Evolutionary conservation across 2,888 invertebrate species (phyloP).

Genomic region (Koerneria pararmatus): DNA sequence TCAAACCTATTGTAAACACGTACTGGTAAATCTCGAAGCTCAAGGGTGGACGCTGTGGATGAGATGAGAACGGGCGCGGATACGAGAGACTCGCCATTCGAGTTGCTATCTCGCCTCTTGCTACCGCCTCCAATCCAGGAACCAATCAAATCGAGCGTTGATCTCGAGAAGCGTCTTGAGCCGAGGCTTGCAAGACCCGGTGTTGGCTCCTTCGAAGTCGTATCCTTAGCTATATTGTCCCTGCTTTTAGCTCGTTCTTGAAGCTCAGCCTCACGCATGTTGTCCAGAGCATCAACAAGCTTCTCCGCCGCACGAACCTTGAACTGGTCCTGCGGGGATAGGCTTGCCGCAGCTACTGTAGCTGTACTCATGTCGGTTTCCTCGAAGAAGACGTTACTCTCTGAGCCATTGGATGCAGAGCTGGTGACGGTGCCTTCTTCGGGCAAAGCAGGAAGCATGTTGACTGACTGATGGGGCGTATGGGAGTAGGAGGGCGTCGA

Average conservation of each 20-base stretch:
- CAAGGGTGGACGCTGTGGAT: constrained; percentile 25
- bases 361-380: not conserved
- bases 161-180: constrained; percentile 16
- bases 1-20: not conserved
- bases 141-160: not conserved
- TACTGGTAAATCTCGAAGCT: constrained; percentile 13
- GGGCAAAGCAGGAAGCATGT: too few relatives aligned
- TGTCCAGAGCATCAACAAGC: constrained; percentile 39
- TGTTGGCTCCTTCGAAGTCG: constrained; percentile 26
- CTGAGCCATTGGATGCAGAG: too few relatives aligned
- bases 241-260: not conserved
- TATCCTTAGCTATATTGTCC: constrained; percentile 15
- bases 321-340: constrained; percentile 40
- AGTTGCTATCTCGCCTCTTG: not conserved
- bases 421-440: too few relatives aligned
- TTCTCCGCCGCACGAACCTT: constrained; percentile 41
- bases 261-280: constrained; percentile 25
- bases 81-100: constrained; percentile 25
- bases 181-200: constrained; percentile 13
- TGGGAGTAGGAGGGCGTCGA: constrained; percentile 15
- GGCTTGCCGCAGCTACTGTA: constrained; percentile 12
- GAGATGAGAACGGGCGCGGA: constrained; percentile 39
- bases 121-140: not conserved
- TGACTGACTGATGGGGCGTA: too few relatives aligned
- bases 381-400: too few relatives aligned